These are phyloP conservation scores for Monomorium pharaonis DNA, from an alignment of 1,140 invertebrate genomes.

Conservation along the genomic window DNA sequence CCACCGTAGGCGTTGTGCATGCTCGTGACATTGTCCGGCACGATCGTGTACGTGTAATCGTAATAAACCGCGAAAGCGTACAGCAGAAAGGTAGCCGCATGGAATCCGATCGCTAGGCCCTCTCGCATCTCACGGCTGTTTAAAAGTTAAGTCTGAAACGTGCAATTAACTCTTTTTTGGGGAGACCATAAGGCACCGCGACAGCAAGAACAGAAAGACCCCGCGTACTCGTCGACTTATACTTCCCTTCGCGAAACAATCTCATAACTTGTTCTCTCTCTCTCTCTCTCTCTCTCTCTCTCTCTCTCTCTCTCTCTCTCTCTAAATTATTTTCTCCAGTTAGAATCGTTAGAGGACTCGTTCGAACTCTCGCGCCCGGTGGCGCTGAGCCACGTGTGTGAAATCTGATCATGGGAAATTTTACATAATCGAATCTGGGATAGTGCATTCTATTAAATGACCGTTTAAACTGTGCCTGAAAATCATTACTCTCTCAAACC, in stretches of 20 bases:
- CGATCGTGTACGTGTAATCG: slow-evolving; percentile 89
- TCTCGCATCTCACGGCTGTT: slow-evolving; percentile 76
- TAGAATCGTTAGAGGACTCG: background rate
- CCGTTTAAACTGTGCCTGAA: background rate
- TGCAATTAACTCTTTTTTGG: slow-evolving; percentile 32
- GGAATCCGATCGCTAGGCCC: slow-evolving; percentile 86
- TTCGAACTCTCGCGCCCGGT: background rate
- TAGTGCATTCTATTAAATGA: background rate
- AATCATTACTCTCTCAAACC: slow-evolving; percentile 22
- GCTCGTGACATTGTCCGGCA: slow-evolving; percentile 86
- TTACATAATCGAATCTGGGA: background rate
- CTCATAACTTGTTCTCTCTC: no score
- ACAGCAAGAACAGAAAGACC: background rate
- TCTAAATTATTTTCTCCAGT: background rate
- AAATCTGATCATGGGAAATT: background rate
- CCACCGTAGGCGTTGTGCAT: slow-evolving; percentile 87
- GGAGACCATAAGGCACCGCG: background rate
- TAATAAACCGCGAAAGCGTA: slow-evolving; percentile 91
- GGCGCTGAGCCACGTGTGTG: background rate
- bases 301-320: background rate
- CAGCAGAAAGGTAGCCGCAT: slow-evolving; percentile 88
- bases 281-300: no score
- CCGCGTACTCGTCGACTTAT: background rate
- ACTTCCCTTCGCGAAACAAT: background rate
- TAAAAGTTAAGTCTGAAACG: slow-evolving; percentile 30